A percentile compares a stretch with the other conserved stretches of the same genome.
Conservation (phyloP, 1,140 invertebrate genomes). For the Neodiprion fabricii region DNA sequence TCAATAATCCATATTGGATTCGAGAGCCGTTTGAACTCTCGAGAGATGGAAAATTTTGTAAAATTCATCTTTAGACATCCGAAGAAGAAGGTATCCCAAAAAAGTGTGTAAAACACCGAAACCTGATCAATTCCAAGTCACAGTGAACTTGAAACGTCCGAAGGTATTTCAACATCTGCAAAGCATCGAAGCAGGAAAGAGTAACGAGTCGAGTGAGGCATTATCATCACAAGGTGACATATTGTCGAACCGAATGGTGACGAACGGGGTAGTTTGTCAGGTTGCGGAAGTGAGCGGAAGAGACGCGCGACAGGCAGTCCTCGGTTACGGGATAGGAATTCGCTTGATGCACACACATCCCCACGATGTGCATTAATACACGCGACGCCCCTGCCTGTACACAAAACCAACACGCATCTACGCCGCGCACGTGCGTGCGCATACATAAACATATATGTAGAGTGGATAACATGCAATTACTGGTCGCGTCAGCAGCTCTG, state of each 20-base stretch:
- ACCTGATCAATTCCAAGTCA: no score
- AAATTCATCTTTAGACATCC: no score
- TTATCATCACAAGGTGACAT: neutral
- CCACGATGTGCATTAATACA: conserved; percentile 2
- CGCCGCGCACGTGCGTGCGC: conserved; percentile 9
- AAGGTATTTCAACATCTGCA: neutral
- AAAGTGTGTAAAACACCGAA: no score
- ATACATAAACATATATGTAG: neutral
- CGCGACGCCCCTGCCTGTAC: neutral
- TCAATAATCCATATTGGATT: no score
- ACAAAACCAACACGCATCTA: neutral
- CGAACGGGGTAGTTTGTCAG: neutral
- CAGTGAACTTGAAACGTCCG: no score
- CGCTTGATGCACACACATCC: neutral
- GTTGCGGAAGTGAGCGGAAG: neutral
- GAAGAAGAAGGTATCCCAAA: no score
- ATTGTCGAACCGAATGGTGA: conserved; percentile 1
- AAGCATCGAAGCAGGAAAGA: neutral
- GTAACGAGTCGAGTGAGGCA: neutral
- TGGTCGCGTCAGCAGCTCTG: conserved; percentile 57
- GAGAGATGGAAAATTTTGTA: no score
- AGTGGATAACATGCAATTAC: conserved; percentile 59
- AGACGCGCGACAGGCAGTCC: neutral
- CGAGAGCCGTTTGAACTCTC: no score
- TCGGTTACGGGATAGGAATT: neutral